Evolutionary conservation across 2,888 invertebrate species (phyloP).

Genomic region (Lasioglossum lativentre): DNA sequence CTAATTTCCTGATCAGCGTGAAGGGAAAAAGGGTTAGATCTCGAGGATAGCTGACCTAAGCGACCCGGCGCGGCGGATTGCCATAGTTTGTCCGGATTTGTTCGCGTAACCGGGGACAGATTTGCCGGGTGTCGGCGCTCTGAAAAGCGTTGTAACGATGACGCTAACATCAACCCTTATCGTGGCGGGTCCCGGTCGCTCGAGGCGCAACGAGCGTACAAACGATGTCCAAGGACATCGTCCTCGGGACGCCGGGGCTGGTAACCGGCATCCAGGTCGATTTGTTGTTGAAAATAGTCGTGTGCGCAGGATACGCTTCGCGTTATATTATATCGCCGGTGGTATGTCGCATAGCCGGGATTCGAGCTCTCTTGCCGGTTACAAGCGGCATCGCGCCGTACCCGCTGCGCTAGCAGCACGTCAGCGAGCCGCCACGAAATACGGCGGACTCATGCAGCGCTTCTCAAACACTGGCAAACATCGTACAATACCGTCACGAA

Average conservation of each 20-base stretch:
- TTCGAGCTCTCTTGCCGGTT: slow-evolving; percentile 59
- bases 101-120: slow-evolving; percentile 31
- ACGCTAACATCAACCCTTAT: slow-evolving; percentile 54
- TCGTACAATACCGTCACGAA: too few species aligned
- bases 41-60: not conserved
- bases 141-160: slow-evolving; percentile 36
- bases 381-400: slow-evolving; percentile 72
- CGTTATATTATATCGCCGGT: slow-evolving; percentile 63
- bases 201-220: not conserved
- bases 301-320: slow-evolving; percentile 52
- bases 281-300: slow-evolving; percentile 71
- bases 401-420: slow-evolving; percentile 72
- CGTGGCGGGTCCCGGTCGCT: slow-evolving; percentile 21
- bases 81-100: not conserved
- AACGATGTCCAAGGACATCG: slow-evolving; percentile 44
- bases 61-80: not conserved
- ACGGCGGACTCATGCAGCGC: slow-evolving; percentile 74
- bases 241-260: slow-evolving; percentile 37
- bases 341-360: slow-evolving; percentile 69
- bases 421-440: slow-evolving; percentile 69
- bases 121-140: slow-evolving; percentile 25
- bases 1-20: not conserved
- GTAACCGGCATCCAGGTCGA: slow-evolving; percentile 56
- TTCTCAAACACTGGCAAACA: slow-evolving; percentile 70
- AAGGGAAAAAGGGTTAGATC: not conserved